Evolutionary conservation across 2,888 invertebrate genomes (phyloP).

Genomic region (Charanyca ferruginea): DNA sequence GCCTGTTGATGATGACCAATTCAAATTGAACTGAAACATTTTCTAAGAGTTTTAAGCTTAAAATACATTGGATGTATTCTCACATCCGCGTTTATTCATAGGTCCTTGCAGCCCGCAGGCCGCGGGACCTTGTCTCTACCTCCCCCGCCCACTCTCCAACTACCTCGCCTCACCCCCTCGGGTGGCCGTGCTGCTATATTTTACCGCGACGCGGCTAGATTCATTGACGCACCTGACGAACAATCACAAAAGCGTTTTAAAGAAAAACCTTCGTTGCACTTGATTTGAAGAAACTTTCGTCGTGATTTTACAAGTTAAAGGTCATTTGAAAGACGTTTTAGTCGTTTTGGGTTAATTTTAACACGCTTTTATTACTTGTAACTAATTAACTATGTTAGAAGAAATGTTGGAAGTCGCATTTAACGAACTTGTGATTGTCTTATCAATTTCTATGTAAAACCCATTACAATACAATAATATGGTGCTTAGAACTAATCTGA

Average conservation of each 20-base stretch:
- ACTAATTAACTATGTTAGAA: no score
- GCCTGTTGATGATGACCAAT: background rate
- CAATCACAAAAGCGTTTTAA: slow-evolving; percentile 42
- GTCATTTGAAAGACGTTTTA: background rate
- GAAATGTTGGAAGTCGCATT: no score
- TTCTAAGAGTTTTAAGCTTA: no score
- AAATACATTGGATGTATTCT: background rate
- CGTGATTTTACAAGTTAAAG: slow-evolving; percentile 21
- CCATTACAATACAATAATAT: no score
- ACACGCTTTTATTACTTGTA: no score
- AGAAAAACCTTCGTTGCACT: slow-evolving; percentile 38
- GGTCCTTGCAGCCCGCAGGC: slow-evolving; percentile 36
- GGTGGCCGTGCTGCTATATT: slow-evolving; percentile 54
- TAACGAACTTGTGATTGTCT: no score
- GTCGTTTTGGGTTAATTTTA: background rate
- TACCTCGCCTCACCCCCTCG: slow-evolving; percentile 19
- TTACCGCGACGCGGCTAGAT: slow-evolving; percentile 49
- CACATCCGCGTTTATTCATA: slow-evolving; percentile 53
- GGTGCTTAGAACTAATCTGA: no score
- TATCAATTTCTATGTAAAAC: no score
- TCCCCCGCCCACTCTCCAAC: background rate
- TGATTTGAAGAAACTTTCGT: slow-evolving; percentile 30
- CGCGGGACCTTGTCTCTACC: slow-evolving; percentile 9
- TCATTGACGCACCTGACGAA: slow-evolving; percentile 58
- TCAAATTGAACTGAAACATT: background rate